Conservation (phyloP, 2,888 invertebrate genomes). For the Drosophila histrio region DNA sequence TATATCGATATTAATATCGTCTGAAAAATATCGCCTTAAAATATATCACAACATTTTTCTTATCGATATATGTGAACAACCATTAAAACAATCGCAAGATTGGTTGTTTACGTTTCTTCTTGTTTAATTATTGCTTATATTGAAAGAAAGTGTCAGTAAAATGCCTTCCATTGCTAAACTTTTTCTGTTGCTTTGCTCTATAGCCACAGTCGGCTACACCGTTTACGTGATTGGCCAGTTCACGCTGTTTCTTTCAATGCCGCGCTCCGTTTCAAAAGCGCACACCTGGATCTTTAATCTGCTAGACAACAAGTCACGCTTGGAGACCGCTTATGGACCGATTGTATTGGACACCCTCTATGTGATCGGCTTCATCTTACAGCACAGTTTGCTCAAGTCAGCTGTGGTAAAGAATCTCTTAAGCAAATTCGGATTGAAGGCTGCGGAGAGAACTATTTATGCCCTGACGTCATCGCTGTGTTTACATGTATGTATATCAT, state of each 20-base stretch:
- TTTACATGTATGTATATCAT: slow-evolving; percentile 83
- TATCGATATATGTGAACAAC: no score
- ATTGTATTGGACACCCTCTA: slow-evolving; percentile 85
- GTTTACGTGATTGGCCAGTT: slow-evolving; percentile 85
- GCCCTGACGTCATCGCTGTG: slow-evolving; percentile 84
- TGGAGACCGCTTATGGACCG: slow-evolving; percentile 83
- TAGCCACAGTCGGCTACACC: slow-evolving; percentile 85
- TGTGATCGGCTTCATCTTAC: slow-evolving; percentile 85
- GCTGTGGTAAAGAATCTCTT: slow-evolving; percentile 84
- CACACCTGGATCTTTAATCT: slow-evolving; percentile 82
- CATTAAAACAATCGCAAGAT: no score
- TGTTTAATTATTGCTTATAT: neutral
- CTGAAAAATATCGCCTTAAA: no score
- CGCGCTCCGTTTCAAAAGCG: slow-evolving; percentile 79
- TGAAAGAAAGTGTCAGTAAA: slow-evolving; percentile 3
- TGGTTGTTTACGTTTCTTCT: slow-evolving; percentile 21
- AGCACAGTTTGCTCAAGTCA: slow-evolving; percentile 86
- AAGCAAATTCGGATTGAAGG: slow-evolving; percentile 83
- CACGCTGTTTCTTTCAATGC: slow-evolving; percentile 86
- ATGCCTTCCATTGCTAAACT: slow-evolving; percentile 79
- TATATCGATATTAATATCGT: no score
- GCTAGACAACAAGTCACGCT: slow-evolving; percentile 80
- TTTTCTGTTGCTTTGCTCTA: slow-evolving; percentile 81
- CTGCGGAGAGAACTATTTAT: slow-evolving; percentile 85
- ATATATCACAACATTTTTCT: no score